Evolutionary conservation across 2,113 vertebrate genomes (phyloP).

Genomic region (Dasypus novemcinctus): DNA sequence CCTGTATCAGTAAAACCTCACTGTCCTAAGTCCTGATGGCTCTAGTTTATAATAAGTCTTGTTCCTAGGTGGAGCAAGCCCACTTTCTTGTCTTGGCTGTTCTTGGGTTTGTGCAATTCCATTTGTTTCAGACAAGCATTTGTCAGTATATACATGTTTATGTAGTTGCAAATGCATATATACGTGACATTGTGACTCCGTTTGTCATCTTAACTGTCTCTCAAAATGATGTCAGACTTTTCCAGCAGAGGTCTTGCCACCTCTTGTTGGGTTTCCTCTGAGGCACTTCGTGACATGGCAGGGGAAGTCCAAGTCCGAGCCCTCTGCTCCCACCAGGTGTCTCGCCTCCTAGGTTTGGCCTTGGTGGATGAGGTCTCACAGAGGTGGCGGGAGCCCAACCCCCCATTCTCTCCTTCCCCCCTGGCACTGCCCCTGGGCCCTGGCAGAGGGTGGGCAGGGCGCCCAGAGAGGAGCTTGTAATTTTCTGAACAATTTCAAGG

Average conservation of each 20-base stretch:
- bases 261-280: neutral
- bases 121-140: neutral
- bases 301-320: neutral
- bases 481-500: conserved; percentile 77
- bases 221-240: neutral
- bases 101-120: neutral
- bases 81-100: neutral
- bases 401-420: neutral
- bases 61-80: neutral
- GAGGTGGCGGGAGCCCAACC: neutral
- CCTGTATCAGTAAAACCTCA: neutral
- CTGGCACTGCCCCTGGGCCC: neutral
- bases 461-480: conserved; percentile 70
- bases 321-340: rapidly evolving
- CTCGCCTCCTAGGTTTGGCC: neutral
- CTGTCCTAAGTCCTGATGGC: neutral
- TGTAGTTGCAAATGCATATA: no score
- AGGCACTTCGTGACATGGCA: neutral
- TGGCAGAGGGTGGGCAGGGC: conserved; percentile 5
- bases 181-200: no score
- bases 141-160: neutral
- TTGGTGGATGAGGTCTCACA: neutral
- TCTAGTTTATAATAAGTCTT: neutral
- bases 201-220: neutral
- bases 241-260: neutral